These are phyloP conservation scores for Porites evermanni DNA, from an alignment of 92 coral and sea anemone genomes.

Conservation along the genomic window DNA sequence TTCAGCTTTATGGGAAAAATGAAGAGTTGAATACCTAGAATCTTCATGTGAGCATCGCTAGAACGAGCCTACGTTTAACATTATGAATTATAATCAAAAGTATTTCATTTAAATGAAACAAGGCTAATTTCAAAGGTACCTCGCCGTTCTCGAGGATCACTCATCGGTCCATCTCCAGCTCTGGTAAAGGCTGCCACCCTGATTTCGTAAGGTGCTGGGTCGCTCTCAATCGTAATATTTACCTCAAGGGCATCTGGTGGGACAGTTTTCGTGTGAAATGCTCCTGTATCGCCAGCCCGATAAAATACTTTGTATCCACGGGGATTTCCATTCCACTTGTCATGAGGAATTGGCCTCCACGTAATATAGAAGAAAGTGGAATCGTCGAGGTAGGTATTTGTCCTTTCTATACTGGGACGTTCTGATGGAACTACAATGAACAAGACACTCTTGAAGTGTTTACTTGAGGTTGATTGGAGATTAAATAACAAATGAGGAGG, in stretches of 20 bases:
- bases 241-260: slow-evolving; percentile 31
- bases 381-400: slow-evolving; percentile 27
- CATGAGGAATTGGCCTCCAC: slow-evolving; percentile 66
- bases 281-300: not conserved
- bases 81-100: too few species aligned
- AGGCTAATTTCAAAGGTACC: not conserved
- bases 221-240: slow-evolving; percentile 26
- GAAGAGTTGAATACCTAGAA: too few species aligned
- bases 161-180: slow-evolving; percentile 69
- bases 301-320: slow-evolving; percentile 70
- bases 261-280: slow-evolving; percentile 12
- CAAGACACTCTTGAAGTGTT: not conserved
- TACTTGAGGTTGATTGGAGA: too few species aligned
- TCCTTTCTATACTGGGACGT: slow-evolving; percentile 37
- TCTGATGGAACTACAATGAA: slow-evolving; percentile 57
- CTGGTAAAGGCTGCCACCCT: slow-evolving; percentile 63
- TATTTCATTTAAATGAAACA: too few species aligned
- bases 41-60: too few species aligned
- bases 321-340: slow-evolving; percentile 52
- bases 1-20: too few species aligned
- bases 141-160: slow-evolving; percentile 48
- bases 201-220: slow-evolving; percentile 51
- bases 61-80: too few species aligned
- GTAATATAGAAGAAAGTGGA: slow-evolving; percentile 18
- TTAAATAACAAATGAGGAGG: too few species aligned